Conservation (phyloP, 2,888 invertebrate genomes). For the Mimas tiliae region DNA sequence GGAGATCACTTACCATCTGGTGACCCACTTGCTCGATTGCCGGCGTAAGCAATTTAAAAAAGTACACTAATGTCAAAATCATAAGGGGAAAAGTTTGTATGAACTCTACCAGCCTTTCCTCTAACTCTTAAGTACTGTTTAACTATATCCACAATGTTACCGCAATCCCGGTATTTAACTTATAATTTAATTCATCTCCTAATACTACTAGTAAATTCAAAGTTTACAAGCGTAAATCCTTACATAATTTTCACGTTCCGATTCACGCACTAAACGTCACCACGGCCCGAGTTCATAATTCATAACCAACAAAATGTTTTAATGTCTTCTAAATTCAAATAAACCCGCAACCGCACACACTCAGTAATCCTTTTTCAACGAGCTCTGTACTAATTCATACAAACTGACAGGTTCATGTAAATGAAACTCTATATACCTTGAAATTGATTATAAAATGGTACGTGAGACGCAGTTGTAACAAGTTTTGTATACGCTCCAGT, state of each 20-base stretch:
- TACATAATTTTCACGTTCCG: slow-evolving; percentile 17
- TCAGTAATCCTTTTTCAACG: slow-evolving; percentile 37
- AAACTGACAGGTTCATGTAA: slow-evolving; percentile 20
- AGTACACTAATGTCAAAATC: no score
- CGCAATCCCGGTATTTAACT: not conserved
- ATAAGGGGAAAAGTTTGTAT: no score
- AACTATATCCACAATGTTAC: not conserved
- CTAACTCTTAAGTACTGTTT: not conserved
- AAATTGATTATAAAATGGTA: not conserved
- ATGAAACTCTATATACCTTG: slow-evolving; percentile 25
- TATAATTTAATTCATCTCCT: not conserved
- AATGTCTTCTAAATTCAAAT: slow-evolving; percentile 38
- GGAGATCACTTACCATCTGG: no score
- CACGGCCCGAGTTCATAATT: slow-evolving; percentile 8
- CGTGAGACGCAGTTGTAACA: not conserved
- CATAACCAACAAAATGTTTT: slow-evolving; percentile 24
- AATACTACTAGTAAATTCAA: slow-evolving; percentile 4
- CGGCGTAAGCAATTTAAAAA: no score
- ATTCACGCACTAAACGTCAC: slow-evolving; percentile 15
- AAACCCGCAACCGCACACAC: slow-evolving; percentile 37
- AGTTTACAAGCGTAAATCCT: not conserved
- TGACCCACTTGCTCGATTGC: no score
- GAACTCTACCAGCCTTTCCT: no score
- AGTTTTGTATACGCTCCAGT: not conserved
- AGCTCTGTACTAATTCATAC: slow-evolving; percentile 29